phyloP scores from a whole-genome alignment of 2,113 vertebrate genomes.

The Mesoclemmys tuberculata region DNA sequence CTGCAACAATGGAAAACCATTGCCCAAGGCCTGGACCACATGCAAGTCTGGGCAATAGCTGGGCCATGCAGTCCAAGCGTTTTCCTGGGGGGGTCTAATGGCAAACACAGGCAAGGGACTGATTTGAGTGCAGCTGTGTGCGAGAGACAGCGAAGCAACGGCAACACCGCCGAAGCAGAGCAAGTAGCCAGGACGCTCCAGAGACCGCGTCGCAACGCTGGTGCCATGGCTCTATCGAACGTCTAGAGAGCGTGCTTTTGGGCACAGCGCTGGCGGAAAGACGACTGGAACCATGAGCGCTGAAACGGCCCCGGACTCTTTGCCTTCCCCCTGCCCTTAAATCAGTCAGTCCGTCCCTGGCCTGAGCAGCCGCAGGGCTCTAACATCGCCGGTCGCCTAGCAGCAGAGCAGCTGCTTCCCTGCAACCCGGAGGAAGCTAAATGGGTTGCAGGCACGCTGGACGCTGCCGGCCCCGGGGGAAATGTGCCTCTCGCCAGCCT shows the following conservation, averaged over 20 bases:
- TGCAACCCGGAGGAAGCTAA: background rate
- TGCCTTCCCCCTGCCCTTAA: background rate
- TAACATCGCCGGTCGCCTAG: background rate
- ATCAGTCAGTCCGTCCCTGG: background rate
- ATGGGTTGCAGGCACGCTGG: background rate
- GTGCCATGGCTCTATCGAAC: background rate
- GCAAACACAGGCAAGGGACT: background rate
- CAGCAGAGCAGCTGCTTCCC: background rate
- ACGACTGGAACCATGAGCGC: background rate
- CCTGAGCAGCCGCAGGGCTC: background rate
- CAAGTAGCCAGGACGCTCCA: background rate
- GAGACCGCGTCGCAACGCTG: background rate
- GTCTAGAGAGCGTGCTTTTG: background rate
- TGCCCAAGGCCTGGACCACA: background rate
- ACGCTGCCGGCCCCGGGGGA: background rate
- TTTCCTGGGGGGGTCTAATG: background rate
- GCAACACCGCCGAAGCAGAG: background rate
- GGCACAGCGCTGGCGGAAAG: background rate
- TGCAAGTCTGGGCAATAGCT: background rate
- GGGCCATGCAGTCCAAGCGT: background rate
- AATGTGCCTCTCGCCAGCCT: background rate
- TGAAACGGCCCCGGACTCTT: background rate
- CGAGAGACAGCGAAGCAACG: background rate
- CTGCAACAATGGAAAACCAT: background rate
- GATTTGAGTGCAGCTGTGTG: background rate